Percentiles rank a stretch among this genome's conserved stretches.
phyloP scores from a whole-genome alignment of 2,797 vertebrate species.

The Helicolenus hilgendorfi region DNA sequence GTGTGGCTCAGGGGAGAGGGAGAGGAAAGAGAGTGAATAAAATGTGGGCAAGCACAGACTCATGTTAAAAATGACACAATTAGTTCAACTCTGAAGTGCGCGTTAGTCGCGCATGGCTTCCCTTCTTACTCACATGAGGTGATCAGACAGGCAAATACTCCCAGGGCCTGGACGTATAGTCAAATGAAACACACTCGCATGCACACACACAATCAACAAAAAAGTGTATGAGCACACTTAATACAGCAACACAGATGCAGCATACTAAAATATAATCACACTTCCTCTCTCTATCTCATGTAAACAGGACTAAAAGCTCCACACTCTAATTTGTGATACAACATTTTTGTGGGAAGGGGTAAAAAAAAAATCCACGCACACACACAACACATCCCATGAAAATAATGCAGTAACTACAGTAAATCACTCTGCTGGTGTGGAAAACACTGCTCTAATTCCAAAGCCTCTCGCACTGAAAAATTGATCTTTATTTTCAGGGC shows the following conservation, averaged over 20 bases:
- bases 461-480: slow-evolving; percentile 84
- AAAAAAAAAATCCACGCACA: slow-evolving; percentile 11
- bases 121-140: slow-evolving; percentile 86
- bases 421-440: slow-evolving; percentile 75
- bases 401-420: slow-evolving; percentile 77
- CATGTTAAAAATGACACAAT: slow-evolving; percentile 91
- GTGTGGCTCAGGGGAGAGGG: slow-evolving; percentile 79
- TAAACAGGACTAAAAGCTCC: slow-evolving; percentile 72
- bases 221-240: slow-evolving; percentile 43
- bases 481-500: slow-evolving; percentile 87
- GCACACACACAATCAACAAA: slow-evolving; percentile 66
- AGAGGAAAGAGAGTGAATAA: slow-evolving; percentile 80
- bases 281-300: slow-evolving; percentile 31
- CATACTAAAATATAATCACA: slow-evolving; percentile 60
- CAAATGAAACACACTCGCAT: slow-evolving; percentile 75
- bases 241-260: slow-evolving; percentile 39
- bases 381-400: slow-evolving; percentile 54
- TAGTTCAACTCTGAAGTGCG: slow-evolving; percentile 89
- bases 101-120: slow-evolving; percentile 86
- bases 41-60: slow-evolving; percentile 84
- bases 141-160: slow-evolving; percentile 87
- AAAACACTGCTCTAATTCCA: slow-evolving; percentile 85
- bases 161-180: slow-evolving; percentile 81
- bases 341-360: slow-evolving; percentile 36
- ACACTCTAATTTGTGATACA: slow-evolving; percentile 68